Conservation (phyloP, 2,888 invertebrate species). For the Rhopalosiphum nymphaeae region DNA sequence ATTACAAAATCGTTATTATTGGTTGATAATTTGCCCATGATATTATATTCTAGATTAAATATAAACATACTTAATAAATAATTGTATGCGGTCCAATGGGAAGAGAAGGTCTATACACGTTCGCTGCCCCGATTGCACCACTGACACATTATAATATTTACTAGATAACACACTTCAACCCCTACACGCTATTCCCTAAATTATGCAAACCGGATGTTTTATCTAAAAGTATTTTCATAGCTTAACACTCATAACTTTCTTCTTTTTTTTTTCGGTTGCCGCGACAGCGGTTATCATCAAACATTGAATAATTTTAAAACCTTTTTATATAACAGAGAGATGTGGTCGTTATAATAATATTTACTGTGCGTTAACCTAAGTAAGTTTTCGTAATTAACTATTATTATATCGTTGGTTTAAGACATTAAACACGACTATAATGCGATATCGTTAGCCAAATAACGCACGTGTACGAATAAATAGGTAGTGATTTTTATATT, state of each 20-base stretch:
- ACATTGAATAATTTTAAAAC: neutral
- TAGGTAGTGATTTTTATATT: neutral
- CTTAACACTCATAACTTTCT: neutral
- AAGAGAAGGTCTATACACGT: neutral
- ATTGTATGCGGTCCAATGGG: neutral
- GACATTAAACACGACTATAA: neutral
- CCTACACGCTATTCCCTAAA: neutral
- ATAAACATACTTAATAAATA: neutral
- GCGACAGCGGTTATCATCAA: neutral
- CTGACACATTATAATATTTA: neutral
- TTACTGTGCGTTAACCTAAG: neutral
- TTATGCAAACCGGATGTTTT: neutral
- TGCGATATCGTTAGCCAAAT: neutral
- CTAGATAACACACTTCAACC: neutral
- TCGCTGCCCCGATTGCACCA: neutral
- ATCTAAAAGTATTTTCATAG: neutral
- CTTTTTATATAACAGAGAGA: neutral
- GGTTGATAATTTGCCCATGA: neutral
- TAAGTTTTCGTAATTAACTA: neutral
- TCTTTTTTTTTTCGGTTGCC: neutral
- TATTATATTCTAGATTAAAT: neutral
- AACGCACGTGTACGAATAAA: neutral
- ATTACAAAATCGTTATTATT: slow-evolving; percentile 6
- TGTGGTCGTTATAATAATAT: neutral
- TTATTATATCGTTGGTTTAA: neutral